These are phyloP conservation scores for Mylabris phalerata DNA, from an alignment of 1,140 invertebrate species.

Conservation along the genomic window DNA sequence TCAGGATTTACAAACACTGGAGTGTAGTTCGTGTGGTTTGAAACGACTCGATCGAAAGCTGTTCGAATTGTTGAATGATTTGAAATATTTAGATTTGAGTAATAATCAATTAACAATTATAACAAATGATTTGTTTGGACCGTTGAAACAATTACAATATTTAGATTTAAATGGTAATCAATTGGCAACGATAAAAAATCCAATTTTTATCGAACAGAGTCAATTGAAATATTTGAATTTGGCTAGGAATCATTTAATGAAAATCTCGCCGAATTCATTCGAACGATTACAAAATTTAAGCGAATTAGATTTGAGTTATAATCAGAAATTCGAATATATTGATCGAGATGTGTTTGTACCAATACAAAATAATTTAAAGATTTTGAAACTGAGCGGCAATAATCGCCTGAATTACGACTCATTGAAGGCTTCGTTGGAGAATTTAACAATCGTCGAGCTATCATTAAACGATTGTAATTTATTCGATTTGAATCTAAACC, in stretches of 20 bases:
- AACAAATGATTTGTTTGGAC: conserved; percentile 59
- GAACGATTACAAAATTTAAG: conserved; percentile 55
- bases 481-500: conserved; percentile 37
- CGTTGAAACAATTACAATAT: conserved; percentile 57
- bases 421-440: conserved; percentile 47
- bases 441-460: conserved; percentile 51
- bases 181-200: conserved; percentile 58
- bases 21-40: conserved; percentile 62
- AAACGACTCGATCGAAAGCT: conserved; percentile 64
- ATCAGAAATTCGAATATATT: conserved; percentile 56
- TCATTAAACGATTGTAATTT: conserved; percentile 50
- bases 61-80: conserved; percentile 58
- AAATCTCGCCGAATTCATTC: conserved; percentile 59
- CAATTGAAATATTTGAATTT: conserved; percentile 52
- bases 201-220: conserved; percentile 56
- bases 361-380: conserved; percentile 50
- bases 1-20: conserved; percentile 58
- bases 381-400: conserved; percentile 63
- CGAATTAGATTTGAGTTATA: conserved; percentile 64
- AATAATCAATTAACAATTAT: conserved; percentile 69
- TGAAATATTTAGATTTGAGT: conserved; percentile 65
- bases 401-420: conserved; percentile 40
- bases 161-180: conserved; percentile 69
- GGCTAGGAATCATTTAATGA: conserved; percentile 60
- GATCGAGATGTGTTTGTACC: conserved; percentile 52